phyloP scores from a whole-genome alignment of 2,797 vertebrate species.

The Neopelma chrysocephalum region DNA sequence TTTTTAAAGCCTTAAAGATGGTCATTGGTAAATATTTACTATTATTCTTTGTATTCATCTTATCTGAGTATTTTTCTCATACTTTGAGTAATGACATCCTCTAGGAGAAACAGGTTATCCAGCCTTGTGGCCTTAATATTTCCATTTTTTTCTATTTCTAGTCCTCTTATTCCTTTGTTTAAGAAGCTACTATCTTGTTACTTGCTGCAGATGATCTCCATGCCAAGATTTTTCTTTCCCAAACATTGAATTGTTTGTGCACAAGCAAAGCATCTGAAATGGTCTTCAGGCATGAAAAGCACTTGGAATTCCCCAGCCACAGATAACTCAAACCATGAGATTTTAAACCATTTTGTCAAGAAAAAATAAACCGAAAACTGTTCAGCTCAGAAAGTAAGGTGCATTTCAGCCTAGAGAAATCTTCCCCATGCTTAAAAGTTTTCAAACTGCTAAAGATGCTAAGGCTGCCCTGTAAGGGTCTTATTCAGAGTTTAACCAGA shows the following conservation, averaged over 20 bases:
- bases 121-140: neutral
- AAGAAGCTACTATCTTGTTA: neutral
- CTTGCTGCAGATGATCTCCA: neutral
- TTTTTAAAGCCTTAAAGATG: neutral
- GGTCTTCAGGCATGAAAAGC: constrained; percentile 21
- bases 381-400: neutral
- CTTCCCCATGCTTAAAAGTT: neutral
- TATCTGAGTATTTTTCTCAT: neutral
- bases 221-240: neutral
- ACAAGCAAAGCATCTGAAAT: neutral
- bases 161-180: neutral
- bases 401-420: neutral
- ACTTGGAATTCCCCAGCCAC: neutral
- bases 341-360: neutral
- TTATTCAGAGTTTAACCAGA: neutral
- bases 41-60: neutral
- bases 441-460: neutral
- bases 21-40: neutral
- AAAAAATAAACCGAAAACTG: neutral
- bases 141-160: neutral
- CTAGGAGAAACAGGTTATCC: neutral
- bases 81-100: neutral
- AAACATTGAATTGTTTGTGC: constrained; percentile 11
- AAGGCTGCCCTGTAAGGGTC: neutral
- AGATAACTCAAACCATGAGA: neutral